Evolutionary conservation across 2,113 vertebrate species (phyloP).

Genomic region (Ctenomys sociabilis): DNA sequence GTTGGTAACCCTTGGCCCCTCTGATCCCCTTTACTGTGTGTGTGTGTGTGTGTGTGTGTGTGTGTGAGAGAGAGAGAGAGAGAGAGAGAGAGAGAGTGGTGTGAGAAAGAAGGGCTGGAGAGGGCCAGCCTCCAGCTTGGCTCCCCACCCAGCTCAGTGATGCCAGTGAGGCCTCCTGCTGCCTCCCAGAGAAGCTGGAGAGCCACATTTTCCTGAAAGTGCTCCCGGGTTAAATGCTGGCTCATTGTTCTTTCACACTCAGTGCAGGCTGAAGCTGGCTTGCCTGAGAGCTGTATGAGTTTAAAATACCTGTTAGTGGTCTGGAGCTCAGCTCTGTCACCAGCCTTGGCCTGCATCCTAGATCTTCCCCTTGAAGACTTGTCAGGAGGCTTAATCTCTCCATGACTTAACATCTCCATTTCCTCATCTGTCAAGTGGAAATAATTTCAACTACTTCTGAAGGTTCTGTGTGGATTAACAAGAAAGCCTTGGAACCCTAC

Average conservation of each 20-base stretch:
- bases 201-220: not conserved
- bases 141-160: not conserved
- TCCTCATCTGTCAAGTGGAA: slow-evolving; percentile 8
- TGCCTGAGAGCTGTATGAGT: not conserved
- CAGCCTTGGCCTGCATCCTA: not conserved
- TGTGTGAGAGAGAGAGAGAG: not conserved
- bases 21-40: too few relatives aligned
- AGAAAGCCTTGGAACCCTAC: not conserved
- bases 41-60: too few relatives aligned
- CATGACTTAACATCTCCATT: not conserved
- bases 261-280: not conserved
- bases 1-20: not conserved
- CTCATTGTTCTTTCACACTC: not conserved
- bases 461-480: not conserved
- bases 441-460: not conserved
- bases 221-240: not conserved
- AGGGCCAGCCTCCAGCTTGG: not conserved
- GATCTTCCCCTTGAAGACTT: not conserved
- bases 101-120: not conserved
- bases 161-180: not conserved
- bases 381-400: not conserved
- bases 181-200: not conserved
- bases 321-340: not conserved
- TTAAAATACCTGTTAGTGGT: not conserved
- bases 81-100: not conserved